Evolutionary conservation across 2,888 invertebrate species (phyloP), one percentile per base, ranked within the genome.

Genomic region (Synergus laeviventris): DNA sequence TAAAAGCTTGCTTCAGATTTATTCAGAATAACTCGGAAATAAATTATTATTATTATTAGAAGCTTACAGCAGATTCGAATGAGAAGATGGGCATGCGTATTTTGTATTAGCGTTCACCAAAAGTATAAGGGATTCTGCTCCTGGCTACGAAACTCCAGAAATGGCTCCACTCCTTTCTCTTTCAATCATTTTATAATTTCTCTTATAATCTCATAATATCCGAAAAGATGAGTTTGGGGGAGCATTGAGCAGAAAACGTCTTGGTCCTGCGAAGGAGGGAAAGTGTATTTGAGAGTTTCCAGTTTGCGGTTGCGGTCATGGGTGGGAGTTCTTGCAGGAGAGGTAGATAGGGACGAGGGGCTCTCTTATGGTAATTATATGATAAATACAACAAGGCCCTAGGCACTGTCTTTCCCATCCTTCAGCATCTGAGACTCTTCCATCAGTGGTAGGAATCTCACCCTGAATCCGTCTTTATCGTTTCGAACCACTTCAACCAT

Each of bases 301-400:
- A 90, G 89, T 90, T 90, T 89, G 89, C 86, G 89, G 89, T 87
- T 85, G 87, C 79, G 85, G 66, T 79, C 66, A 78, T 73, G 79
- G 76, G 77, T 73, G 74, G 74, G 75, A 75, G 75, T 12, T 59
- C 38, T 39, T 74, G 74, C 75, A 66, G 74, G 81, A 78, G 79
- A 80, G 74, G 77, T 81, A 79, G 79, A 77, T 79, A 79, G 79
- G 77, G 82, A 81, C 80, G 86, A 87, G 84, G 84, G 84, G 87
- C 88, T 89, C 89, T 90, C 90, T 91, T 90, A 91, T 90, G 90
- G 89, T 90, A 91, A 91, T 91, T 91, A 90, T 90, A 91, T 90
- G 90, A 91, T 90, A 91, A 91, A 91, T 91, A 90, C 89, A 89
- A 89, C 90, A 89, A 89, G 89, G 87, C 90, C 88, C 85, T 80